Percentiles rank a stretch among this genome's conserved stretches.
Conservation (phyloP, 2,888 invertebrate species). For the Cheilosia urbana region DNA sequence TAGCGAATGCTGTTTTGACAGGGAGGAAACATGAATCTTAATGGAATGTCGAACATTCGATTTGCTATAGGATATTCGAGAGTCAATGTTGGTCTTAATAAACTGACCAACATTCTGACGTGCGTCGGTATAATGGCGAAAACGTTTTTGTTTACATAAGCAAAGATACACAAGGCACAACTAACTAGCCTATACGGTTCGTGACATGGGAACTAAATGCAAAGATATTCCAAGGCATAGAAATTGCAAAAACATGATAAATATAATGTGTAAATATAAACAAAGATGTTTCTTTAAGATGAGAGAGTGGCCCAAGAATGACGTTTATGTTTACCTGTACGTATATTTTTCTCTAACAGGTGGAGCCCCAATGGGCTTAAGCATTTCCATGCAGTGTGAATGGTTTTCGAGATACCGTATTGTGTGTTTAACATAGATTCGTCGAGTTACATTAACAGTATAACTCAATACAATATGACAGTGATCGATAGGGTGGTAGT, state of each 20-base stretch:
- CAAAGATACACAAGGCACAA: slow-evolving; percentile 23
- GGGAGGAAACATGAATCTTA: slow-evolving; percentile 6
- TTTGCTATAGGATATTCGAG: slow-evolving; percentile 31
- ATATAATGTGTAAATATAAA: neutral
- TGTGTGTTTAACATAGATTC: no score
- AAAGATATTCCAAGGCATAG: neutral
- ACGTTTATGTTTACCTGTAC: no score
- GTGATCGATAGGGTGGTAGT: no score
- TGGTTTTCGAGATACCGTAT: no score
- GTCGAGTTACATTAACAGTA: no score
- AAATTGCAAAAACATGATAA: slow-evolving; percentile 10
- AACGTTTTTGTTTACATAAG: slow-evolving; percentile 11
- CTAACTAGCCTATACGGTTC: slow-evolving; percentile 16
- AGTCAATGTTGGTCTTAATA: slow-evolving; percentile 41
- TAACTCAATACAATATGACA: no score
- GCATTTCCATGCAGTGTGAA: no score
- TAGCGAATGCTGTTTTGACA: slow-evolving; percentile 8
- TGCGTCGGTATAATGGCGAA: neutral
- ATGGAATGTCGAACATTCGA: slow-evolving; percentile 58
- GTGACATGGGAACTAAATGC: slow-evolving; percentile 33
- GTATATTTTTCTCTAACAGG: no score
- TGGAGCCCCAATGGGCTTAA: no score
- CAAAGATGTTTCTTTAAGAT: neutral
- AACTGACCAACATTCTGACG: slow-evolving; percentile 36
- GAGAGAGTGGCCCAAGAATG: no score